phyloP scores from a whole-genome alignment of 2,113 vertebrate genomes.

The Stigmatopora nigra region DNA sequence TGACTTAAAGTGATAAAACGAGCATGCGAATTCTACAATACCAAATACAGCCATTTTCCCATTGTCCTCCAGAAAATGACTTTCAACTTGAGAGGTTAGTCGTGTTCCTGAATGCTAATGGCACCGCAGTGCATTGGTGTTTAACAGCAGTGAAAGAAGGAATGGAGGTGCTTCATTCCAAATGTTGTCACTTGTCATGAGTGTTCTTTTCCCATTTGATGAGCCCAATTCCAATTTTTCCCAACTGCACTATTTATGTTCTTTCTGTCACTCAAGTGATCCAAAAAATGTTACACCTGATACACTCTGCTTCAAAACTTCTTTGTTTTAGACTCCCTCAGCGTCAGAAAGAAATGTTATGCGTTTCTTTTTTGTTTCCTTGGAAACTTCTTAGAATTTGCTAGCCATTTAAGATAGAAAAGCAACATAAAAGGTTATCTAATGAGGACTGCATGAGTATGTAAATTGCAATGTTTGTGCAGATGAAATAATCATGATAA shows the following conservation, averaged over 20 bases:
- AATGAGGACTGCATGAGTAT: no score
- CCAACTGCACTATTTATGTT: background rate
- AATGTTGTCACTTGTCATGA: background rate
- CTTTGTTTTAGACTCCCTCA: background rate
- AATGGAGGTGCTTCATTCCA: background rate
- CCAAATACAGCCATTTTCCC: conserved; percentile 5
- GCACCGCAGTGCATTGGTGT: conserved; percentile 1
- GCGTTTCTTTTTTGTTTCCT: background rate
- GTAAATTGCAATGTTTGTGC: no score
- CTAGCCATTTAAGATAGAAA: no score
- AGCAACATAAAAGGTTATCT: no score
- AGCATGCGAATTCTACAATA: background rate
- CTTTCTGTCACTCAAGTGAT: background rate
- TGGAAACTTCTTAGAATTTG: no score
- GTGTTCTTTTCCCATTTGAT: background rate
- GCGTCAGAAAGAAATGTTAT: background rate
- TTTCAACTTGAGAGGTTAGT: conserved; percentile 8
- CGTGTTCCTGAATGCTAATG: conserved; percentile 8
- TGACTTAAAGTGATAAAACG: conserved; percentile 4
- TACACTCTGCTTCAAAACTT: background rate
- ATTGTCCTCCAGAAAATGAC: conserved; percentile 11
- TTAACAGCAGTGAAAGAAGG: conserved; percentile 1
- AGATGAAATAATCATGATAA: background rate
- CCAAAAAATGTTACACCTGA: background rate
- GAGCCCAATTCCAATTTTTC: background rate